Conservation (phyloP, 2,888 invertebrate species). For the Tetheella fluctuosa region DNA sequence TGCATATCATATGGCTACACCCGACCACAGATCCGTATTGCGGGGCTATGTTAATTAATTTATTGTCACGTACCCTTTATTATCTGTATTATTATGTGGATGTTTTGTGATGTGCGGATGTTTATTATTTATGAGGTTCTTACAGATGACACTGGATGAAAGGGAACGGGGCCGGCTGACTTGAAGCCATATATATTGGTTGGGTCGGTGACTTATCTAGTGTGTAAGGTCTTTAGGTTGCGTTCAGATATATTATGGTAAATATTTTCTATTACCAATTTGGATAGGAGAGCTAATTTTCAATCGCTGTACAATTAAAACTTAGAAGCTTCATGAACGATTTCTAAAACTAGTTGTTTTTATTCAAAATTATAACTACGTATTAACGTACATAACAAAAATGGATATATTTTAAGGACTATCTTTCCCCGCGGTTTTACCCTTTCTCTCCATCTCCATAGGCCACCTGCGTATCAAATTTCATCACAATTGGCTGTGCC, state of each 20-base stretch:
- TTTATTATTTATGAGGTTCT: conserved; percentile 47
- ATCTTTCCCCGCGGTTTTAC: too few species aligned
- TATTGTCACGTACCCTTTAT: conserved; percentile 58
- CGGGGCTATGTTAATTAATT: conserved; percentile 68
- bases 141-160: conserved; percentile 13
- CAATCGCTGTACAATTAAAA: too few species aligned
- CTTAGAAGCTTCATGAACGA: too few species aligned
- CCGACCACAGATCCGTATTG: conserved; percentile 41
- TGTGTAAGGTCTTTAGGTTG: not conserved
- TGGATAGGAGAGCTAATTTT: too few species aligned
- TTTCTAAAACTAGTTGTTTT: too few species aligned
- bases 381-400: too few species aligned
- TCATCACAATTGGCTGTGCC: too few species aligned
- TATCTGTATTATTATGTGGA: conserved; percentile 33
- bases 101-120: conserved; percentile 47
- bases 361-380: too few species aligned
- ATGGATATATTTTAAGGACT: too few species aligned
- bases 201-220: conserved; percentile 10
- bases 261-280: too few species aligned
- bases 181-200: not conserved
- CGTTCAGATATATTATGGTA: not conserved
- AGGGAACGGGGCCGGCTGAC: conserved; percentile 16
- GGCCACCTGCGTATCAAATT: too few species aligned
- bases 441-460: too few species aligned
- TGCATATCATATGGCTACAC: conserved; percentile 13